phyloP scores from a whole-genome alignment of 2,797 vertebrate genomes.

The Urosaurus nigricauda region DNA sequence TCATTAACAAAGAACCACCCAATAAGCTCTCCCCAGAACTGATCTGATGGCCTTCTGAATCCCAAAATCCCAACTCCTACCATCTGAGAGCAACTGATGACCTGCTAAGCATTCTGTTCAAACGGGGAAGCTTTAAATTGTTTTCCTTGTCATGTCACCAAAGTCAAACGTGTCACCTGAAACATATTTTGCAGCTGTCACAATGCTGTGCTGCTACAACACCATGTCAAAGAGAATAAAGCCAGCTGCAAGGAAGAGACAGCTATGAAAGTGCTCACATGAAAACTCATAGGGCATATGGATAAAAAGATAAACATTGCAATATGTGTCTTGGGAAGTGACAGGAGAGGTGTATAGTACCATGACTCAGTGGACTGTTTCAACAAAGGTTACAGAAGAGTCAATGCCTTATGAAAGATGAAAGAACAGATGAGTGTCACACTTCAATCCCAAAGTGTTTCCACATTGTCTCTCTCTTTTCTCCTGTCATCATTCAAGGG shows the following conservation, averaged over 20 bases:
- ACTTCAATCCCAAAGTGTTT: constrained; percentile 41
- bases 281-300: constrained; percentile 49
- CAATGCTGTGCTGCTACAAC: constrained; percentile 44
- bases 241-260: constrained; percentile 46
- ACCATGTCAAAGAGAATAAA: constrained; percentile 53
- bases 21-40: constrained; percentile 23
- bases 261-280: constrained; percentile 47
- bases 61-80: constrained; percentile 50
- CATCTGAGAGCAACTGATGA: constrained; percentile 32
- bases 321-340: constrained; percentile 51
- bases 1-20: constrained; percentile 11
- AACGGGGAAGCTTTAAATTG: constrained; percentile 51
- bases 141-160: constrained; percentile 59
- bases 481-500: background rate
- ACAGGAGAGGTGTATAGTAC: constrained; percentile 51
- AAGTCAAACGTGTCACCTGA: constrained; percentile 55
- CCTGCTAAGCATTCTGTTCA: constrained; percentile 51
- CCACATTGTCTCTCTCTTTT: constrained; percentile 19
- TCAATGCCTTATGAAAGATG: constrained; percentile 53
- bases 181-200: constrained; percentile 56
- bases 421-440: constrained; percentile 50
- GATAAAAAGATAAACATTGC: constrained; percentile 57
- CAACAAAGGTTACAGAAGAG: constrained; percentile 43
- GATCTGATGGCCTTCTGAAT: background rate
- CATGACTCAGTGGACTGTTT: constrained; percentile 54